These are phyloP conservation scores for Astreopora myriophthalma DNA, from an alignment of 64 coral and sea anemone species.

Conservation along the genomic window DNA sequence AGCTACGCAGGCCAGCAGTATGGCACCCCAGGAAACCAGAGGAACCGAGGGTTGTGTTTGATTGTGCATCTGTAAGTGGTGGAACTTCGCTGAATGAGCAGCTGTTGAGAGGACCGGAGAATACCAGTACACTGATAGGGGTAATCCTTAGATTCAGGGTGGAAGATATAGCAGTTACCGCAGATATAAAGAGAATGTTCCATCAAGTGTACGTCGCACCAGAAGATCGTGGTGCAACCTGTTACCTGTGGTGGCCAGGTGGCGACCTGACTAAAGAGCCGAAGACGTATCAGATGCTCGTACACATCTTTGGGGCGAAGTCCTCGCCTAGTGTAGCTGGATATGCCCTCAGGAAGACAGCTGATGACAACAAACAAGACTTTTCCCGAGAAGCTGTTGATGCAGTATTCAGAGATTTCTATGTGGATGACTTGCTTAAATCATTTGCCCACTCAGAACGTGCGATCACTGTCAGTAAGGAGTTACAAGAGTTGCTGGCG, in stretches of 20 bases:
- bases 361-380: slow-evolving; percentile 50
- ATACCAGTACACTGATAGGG: slow-evolving; percentile 48
- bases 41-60: slow-evolving; percentile 34
- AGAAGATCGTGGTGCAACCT: slow-evolving; percentile 38
- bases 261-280: slow-evolving; percentile 16
- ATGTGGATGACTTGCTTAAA: slow-evolving; percentile 76
- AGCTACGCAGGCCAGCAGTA: too few species aligned
- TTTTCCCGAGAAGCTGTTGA: slow-evolving; percentile 13
- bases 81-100: slow-evolving; percentile 34
- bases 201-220: slow-evolving; percentile 47
- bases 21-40: slow-evolving; percentile 69
- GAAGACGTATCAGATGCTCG: slow-evolving; percentile 49
- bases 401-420: slow-evolving; percentile 69
- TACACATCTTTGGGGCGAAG: slow-evolving; percentile 59
- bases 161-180: slow-evolving; percentile 18
- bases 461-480: slow-evolving; percentile 39
- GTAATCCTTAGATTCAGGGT: slow-evolving; percentile 53
- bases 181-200: slow-evolving; percentile 58
- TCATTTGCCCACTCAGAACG: slow-evolving; percentile 51
- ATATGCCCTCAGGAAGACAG: slow-evolving; percentile 52
- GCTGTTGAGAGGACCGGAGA: slow-evolving; percentile 41
- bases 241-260: slow-evolving; percentile 55
- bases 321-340: slow-evolving; percentile 67
- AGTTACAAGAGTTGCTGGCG: slow-evolving; percentile 33
- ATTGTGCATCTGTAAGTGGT: slow-evolving; percentile 39